Evolutionary conservation across 2,888 invertebrate genomes (phyloP).

Genomic region (Pseudanteris insignis): DNA sequence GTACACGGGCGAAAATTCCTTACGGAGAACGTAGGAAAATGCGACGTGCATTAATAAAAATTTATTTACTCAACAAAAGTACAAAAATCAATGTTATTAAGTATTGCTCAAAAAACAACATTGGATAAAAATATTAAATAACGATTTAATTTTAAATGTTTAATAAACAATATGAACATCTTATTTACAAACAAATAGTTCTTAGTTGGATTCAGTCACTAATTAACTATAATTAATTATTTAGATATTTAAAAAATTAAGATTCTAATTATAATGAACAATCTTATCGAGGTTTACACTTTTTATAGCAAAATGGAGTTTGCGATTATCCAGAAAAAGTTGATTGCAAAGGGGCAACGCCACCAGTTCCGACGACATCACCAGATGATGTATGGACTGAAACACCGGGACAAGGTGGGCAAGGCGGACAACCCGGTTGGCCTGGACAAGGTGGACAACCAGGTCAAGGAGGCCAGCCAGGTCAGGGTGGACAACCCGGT

Average conservation of each 20-base stretch:
- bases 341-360: constrained; percentile 68
- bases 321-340: constrained; percentile 74
- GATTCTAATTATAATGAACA: no score
- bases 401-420: constrained; percentile 1
- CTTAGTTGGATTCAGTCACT: no score
- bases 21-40: constrained; percentile 14
- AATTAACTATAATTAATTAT: no score
- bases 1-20: constrained; percentile 14
- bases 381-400: constrained; percentile 2
- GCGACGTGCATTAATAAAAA: constrained; percentile 14
- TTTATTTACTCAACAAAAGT: constrained; percentile 15
- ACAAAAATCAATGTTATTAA: no score
- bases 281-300: no score
- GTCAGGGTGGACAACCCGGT: constrained; percentile 20
- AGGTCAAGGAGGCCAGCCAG: constrained; percentile 49
- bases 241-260: no score
- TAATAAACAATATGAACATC: no score
- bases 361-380: constrained; percentile 49
- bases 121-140: no score
- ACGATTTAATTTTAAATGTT: no score
- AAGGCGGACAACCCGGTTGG: constrained; percentile 16
- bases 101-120: no score
- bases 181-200: no score
- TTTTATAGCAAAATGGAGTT: constrained; percentile 70
- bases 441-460: constrained; percentile 48